Evolutionary conservation across 2,888 invertebrate genomes (phyloP).

Genomic region (Tinea pellionella): DNA sequence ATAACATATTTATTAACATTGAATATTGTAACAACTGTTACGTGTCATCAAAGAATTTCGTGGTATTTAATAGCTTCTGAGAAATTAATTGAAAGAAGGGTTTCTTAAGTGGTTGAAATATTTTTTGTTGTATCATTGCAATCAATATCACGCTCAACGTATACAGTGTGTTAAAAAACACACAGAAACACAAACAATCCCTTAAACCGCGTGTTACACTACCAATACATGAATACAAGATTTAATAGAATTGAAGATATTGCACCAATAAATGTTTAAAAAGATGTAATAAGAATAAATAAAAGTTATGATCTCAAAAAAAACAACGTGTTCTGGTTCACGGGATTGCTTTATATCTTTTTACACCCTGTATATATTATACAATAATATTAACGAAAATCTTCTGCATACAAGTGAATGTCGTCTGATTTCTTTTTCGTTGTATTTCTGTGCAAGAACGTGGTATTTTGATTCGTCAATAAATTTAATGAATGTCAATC

Average conservation of each 20-base stretch:
- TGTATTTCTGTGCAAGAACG: neutral
- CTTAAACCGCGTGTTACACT: no score
- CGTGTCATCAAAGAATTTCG: neutral
- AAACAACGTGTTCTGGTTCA: no score
- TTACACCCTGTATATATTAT: neutral
- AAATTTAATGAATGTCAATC: slow-evolving; percentile 5
- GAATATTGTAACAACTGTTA: neutral
- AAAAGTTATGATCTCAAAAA: no score
- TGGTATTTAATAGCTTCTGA: neutral
- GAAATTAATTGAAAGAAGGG: slow-evolving; percentile 5
- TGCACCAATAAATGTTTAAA: no score
- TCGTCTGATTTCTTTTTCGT: neutral
- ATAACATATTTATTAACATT: neutral
- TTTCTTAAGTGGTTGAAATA: neutral
- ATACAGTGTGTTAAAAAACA: no score
- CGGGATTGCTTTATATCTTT: no score
- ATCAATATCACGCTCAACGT: neutral
- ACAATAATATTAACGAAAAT: neutral
- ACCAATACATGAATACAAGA: no score
- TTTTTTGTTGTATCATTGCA: slow-evolving; percentile 3
- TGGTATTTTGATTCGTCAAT: slow-evolving; percentile 8
- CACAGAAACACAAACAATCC: no score
- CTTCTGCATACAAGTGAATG: slow-evolving; percentile 1
- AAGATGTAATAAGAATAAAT: no score
- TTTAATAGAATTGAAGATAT: no score